Base-by-base conservation (phyloP, 1,140 invertebrate genomes). In the Heliconius hermathena region DNA sequence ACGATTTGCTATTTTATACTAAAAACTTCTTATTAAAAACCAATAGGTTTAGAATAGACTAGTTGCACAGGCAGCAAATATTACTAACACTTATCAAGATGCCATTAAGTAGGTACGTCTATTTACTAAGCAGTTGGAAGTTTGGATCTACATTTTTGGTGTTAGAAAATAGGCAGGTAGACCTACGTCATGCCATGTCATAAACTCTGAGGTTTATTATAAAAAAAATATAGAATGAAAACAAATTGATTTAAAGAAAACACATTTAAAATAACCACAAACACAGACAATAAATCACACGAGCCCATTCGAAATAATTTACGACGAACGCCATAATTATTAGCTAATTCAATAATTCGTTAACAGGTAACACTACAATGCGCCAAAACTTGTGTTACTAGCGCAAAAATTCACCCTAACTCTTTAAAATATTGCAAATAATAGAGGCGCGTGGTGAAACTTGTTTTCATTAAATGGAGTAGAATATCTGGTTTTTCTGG, bases 301-400 rank as follows among this genome's bases (percentile, higher is more conserved):
- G 8, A 76, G 18, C 26, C 26, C 22, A 75, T 72, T 76, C 3
- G 29, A 54, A 80, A 86, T 84, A 87, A 86, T 86, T 89, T 87
- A 88, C 81, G 82, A 84, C 85, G 83, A 85, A 83, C 79, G 80
- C 76, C 82, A 75, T 87, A 90, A 92, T 92, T 92, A 91, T 89
- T 87, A 88, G 81, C 83, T 90, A 90, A 92, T 92, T 92, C 90
- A 90, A 90, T 89, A 91, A 89, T 90, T 88, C 88, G 88, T 84
- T 88, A 90, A 89, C 83, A 85, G 89, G 90, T 90, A 89, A 89
- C 86, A 88, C 82, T 87, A 90, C 90, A 90, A 92, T 90, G 41
- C 70, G 18, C 18, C 79, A n/a, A 71, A 77, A 81, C 79, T 52
- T 77, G 75, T 77, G 72, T 74, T 74, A 75, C 79, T 16, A 77